A percentile compares a stretch with the other conserved stretches of the same genome.
Evolutionary conservation across 2,888 invertebrate species (phyloP).

Genomic region (Drosophila paucipuncta): DNA sequence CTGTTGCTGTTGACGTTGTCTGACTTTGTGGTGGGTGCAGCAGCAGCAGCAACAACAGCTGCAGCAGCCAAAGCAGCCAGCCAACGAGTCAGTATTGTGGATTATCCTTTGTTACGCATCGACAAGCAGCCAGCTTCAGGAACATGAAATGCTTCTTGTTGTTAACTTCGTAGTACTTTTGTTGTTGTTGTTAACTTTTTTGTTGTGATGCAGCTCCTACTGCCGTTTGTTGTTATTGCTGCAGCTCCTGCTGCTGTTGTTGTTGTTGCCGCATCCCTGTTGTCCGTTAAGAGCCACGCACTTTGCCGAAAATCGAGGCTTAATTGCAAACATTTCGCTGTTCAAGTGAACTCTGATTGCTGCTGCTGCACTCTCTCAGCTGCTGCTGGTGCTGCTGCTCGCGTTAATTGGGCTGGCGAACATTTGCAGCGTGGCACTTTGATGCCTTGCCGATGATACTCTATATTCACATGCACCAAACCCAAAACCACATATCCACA

Average conservation of each 20-base stretch:
- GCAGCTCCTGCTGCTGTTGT: constrained; percentile 19
- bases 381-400: constrained; percentile 28
- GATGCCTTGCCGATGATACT: constrained; percentile 77
- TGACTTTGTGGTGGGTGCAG: constrained; percentile 49
- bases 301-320: constrained; percentile 68
- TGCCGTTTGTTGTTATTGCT: constrained; percentile 25
- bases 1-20: constrained; percentile 35
- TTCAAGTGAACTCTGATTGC: constrained; percentile 74
- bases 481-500: constrained; percentile 14
- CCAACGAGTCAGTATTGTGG: constrained; percentile 57
- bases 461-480: constrained; percentile 28
- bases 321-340: constrained; percentile 72
- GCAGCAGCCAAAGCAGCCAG: constrained; percentile 43
- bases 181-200: constrained; percentile 4
- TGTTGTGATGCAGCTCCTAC: constrained; percentile 30
- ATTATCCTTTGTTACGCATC: constrained; percentile 77
- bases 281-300: constrained; percentile 54
- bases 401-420: constrained; percentile 77
- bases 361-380: constrained; percentile 33
- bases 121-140: constrained; percentile 62
- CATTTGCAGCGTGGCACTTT: constrained; percentile 73
- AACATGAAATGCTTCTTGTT: constrained; percentile 58
- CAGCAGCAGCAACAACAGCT: constrained; percentile 56
- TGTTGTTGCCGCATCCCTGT: constrained; percentile 17
- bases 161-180: constrained; percentile 27